A percentile compares a stretch with the other conserved stretches of the same genome.
phyloP scores from a whole-genome alignment of 1,140 invertebrate species.

The Sycobia sp. region DNA sequence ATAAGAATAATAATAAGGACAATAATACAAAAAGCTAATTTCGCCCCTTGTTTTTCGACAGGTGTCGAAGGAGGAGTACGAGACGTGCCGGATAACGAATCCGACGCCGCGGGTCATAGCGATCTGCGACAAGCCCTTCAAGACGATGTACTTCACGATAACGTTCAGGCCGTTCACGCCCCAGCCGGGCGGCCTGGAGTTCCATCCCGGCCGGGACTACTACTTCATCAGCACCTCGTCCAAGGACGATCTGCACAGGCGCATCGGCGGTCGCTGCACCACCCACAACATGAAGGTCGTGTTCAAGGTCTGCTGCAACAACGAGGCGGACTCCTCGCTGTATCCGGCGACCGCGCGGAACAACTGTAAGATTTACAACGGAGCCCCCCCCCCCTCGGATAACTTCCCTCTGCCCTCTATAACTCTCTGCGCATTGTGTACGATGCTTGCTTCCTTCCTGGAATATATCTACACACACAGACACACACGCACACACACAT shows the following conservation, averaged over 20 bases:
- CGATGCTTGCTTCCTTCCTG: too few species aligned
- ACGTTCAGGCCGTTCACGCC: constrained; percentile 95
- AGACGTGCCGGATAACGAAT: constrained; percentile 93
- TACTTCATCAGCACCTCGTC: constrained; percentile 96
- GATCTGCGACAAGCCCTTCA: constrained; percentile 93
- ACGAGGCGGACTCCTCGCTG: constrained; percentile 50
- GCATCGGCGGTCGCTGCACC: constrained; percentile 87
- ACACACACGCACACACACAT: too few species aligned
- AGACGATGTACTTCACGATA: constrained; percentile 94
- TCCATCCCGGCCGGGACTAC: constrained; percentile 92
- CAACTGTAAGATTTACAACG: constrained; percentile 53
- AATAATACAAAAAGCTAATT: too few species aligned
- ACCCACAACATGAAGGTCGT: constrained; percentile 95
- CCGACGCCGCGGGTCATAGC: constrained; percentile 90
- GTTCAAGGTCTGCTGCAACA: constrained; percentile 89
- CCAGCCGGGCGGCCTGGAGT: constrained; percentile 91
- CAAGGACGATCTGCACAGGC: constrained; percentile 86
- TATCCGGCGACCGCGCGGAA: constrained; percentile 58
- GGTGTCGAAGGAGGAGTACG: constrained; percentile 93
- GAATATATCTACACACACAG: constrained; percentile 26
- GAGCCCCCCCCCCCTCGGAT: not conserved
- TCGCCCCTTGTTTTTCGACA: constrained; percentile 42
- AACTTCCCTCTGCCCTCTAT: not conserved
- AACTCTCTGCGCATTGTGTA: too few species aligned
- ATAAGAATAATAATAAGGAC: too few species aligned